A percentile compares a stretch with the other conserved stretches of the same genome.
These are phyloP conservation scores for Phoeniculus purpureus DNA, from an alignment of 2,797 vertebrate species.

Conservation along the genomic window DNA sequence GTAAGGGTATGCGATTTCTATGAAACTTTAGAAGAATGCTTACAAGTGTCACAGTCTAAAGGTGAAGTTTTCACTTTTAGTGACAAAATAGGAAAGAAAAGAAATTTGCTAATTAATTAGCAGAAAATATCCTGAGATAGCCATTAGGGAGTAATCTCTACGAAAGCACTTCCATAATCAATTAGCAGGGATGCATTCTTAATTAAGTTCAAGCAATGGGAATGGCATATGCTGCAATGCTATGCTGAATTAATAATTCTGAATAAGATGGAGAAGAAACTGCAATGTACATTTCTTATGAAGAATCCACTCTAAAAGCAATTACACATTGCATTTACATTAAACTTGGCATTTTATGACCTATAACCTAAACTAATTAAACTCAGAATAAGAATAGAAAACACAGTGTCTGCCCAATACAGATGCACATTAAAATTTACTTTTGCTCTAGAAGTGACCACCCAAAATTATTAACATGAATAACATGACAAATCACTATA, in stretches of 20 bases:
- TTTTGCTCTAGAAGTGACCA: constrained; percentile 10
- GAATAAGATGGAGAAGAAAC: constrained; percentile 43
- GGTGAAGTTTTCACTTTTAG: constrained; percentile 13
- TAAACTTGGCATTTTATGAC: not conserved
- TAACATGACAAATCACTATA: not conserved
- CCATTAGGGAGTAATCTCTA: constrained; percentile 14
- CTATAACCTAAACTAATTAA: constrained; percentile 26
- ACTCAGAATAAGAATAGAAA: not conserved
- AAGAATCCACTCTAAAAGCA: constrained; percentile 3
- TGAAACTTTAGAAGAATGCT: not conserved
- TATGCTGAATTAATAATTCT: constrained; percentile 52
- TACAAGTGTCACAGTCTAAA: not conserved
- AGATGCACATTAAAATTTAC: constrained; percentile 1
- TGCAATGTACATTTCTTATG: not conserved
- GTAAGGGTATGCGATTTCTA: not conserved
- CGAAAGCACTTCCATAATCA: constrained; percentile 51
- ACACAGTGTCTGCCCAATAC: not conserved
- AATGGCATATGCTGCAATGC: constrained; percentile 19
- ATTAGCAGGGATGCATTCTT: constrained; percentile 62
- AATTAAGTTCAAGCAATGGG: constrained; percentile 55
- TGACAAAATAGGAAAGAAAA: not conserved
- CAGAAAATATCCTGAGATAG: constrained; percentile 30
- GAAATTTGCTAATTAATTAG: constrained; percentile 61
- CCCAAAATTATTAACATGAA: not conserved
- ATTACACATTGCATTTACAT: constrained; percentile 23